Base-by-base conservation (phyloP, 1,140 invertebrate genomes). In the Brachionus plicatilis region DNA sequence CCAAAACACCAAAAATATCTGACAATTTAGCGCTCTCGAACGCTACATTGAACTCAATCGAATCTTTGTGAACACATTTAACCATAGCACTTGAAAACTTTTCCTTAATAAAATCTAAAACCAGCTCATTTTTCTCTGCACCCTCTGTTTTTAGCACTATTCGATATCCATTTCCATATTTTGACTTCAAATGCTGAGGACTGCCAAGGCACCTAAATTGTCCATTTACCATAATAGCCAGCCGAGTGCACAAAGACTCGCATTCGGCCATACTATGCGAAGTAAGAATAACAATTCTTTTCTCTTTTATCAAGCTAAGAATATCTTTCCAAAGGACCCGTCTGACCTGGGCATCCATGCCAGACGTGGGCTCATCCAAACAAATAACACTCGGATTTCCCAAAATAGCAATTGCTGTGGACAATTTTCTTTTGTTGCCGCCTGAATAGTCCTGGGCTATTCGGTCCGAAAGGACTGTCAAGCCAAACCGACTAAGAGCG, bases 11-110 rank as follows among this genome's bases (percentile, higher is more conserved):
- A 85, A 92, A 91, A 7, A 92, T 86, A 8, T 60, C 7, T 6
- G 50, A 86, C 33, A 82, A 84, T 45, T 50, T 75, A 17, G 82
- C 85, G 33, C 85, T 83, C 2, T 86, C 85, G 2, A 86, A 87
- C 12, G 86, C 85, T 2, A 89, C 85, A 87, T 94, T 94, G 87
- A 94, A 95, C 33, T 93, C 93, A 47, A 94, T 88, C 86, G 94
- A 92, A 85, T 93, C 93, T 86, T 93, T 91, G 87, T 94, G 93
- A 47, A 92, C 91, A 88, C 94, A 93, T 85, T 93, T 93, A 85
- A 90, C 89, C 85, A 88, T 85, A 14, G 87, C 85, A 7, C 84
- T 70, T 12, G 86, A 86, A 85, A 89, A 89, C 14, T 79, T 85
- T 12, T 85, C 83, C 14, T n/a, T 70, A 66, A 90, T 88, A 84